Evolutionary conservation across 2,888 invertebrate species (phyloP).

Genomic region (Pollenia amentaria): DNA sequence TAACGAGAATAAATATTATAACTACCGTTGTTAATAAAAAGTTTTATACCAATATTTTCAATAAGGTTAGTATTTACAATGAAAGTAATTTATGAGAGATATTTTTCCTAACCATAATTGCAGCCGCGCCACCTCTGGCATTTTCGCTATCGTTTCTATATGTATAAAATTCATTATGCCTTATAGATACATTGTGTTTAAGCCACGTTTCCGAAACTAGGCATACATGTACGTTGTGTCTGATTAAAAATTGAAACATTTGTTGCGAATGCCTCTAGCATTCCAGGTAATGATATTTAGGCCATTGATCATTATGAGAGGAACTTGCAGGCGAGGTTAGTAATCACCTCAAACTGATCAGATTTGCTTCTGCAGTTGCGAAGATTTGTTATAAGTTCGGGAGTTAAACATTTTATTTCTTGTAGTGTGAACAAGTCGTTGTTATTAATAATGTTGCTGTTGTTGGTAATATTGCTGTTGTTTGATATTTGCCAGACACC

Average conservation of each 20-base stretch:
- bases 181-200: too few species aligned
- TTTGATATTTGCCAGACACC: background rate
- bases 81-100: background rate
- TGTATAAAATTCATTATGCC: background rate
- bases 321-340: too few species aligned
- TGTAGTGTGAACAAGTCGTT: slow-evolving; percentile 12
- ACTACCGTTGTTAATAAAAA: slow-evolving; percentile 5
- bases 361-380: too few species aligned
- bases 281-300: too few species aligned
- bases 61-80: slow-evolving; percentile 5
- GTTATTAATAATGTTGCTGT: background rate
- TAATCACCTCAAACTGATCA: too few species aligned
- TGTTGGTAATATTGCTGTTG: background rate
- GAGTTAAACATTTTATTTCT: slow-evolving; percentile 19
- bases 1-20: too few species aligned
- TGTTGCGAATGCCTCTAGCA: too few species aligned
- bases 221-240: too few species aligned
- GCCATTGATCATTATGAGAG: too few species aligned
- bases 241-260: too few species aligned
- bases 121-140: slow-evolving; percentile 11
- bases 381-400: too few species aligned
- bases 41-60: slow-evolving; percentile 22
- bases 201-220: too few species aligned
- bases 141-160: slow-evolving; percentile 20
- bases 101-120: slow-evolving; percentile 2